Base-by-base conservation (phyloP, 1,140 invertebrate genomes). In the Solenopsis invicta region DNA sequence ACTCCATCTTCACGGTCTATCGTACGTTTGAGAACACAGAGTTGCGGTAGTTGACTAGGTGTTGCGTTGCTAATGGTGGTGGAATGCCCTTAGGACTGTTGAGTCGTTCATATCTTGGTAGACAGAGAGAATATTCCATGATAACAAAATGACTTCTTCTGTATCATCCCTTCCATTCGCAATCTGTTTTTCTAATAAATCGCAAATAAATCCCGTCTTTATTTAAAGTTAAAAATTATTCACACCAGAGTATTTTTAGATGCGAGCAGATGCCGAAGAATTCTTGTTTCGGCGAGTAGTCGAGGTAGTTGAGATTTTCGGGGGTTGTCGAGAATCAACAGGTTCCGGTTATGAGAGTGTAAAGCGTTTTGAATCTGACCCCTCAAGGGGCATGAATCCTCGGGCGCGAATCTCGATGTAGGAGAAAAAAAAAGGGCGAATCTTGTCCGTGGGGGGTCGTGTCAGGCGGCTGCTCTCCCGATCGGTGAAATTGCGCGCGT, bases 291-390 rank as follows among this genome's bases (percentile, higher is more conserved):
- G 75, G 62, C 56, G 10, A 34, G 18, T 52, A 12, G 52, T 52
- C 34, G 67, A 74, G 52, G 75, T 52, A 45, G 21, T 59, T 10
- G 71, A 48, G 87, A 89, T 91, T 90, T 85, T 89, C 81, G 61
- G 61, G 78, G 72, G 80, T 54, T 59, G 50, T 16, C 62, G 94
- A 29, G 29, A 93, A 95, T 95, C 94, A 95, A 95, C 94, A 95
- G 95, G 95, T 95, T 89, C 87, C 61, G 76, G 93, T 94, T 94
- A 95, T 94, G 92, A 94, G 93, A 94, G 93, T 95, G 94, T 94
- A 95, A 95, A 95, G 90, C 94, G 93, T 95, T 95, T 95, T 95
- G 94, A 95, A 95, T 94, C 92, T 92, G 92, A 67, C 88, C 93
- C 94, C 94, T 94, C 93, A 90, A 93, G 93, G 92, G 92, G 93